These are phyloP conservation scores for Formicarius rufipectus DNA, from an alignment of 2,113 vertebrate genomes.

Conservation along the genomic window DNA sequence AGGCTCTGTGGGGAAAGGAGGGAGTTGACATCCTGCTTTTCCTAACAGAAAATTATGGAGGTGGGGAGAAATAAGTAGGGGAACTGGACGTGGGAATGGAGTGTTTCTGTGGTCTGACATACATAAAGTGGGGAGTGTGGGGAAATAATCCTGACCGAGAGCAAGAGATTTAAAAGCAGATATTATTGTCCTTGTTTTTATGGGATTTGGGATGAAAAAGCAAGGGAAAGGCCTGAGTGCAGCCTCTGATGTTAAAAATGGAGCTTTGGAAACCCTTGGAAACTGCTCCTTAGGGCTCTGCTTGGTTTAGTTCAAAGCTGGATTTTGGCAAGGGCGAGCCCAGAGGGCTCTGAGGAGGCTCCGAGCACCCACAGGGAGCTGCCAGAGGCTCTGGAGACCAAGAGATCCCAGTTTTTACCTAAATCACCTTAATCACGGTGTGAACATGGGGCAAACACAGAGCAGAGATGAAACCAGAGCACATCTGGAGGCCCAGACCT, in stretches of 20 bases:
- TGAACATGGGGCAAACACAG: background rate
- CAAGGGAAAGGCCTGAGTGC: background rate
- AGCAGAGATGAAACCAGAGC: background rate
- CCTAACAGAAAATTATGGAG: fast-evolving
- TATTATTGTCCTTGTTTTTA: background rate
- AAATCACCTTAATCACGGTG: background rate
- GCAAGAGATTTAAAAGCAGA: background rate
- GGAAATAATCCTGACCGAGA: background rate
- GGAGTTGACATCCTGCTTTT: background rate
- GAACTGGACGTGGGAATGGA: background rate
- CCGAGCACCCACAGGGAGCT: background rate
- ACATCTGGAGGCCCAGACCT: background rate
- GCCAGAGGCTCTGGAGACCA: background rate
- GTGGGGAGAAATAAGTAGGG: background rate
- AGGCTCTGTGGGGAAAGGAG: background rate
- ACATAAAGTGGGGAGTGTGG: background rate
- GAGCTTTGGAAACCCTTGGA: background rate
- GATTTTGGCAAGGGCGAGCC: background rate
- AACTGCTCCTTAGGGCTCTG: background rate
- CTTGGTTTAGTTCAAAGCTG: background rate
- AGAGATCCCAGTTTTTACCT: background rate
- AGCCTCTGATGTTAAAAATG: background rate
- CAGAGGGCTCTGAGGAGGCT: background rate
- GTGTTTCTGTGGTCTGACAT: background rate
- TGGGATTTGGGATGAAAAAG: background rate